Evolutionary conservation across 2,888 invertebrate genomes (phyloP), one percentile per base, ranked within the genome.

Genomic region (Tortrix viridana): DNA sequence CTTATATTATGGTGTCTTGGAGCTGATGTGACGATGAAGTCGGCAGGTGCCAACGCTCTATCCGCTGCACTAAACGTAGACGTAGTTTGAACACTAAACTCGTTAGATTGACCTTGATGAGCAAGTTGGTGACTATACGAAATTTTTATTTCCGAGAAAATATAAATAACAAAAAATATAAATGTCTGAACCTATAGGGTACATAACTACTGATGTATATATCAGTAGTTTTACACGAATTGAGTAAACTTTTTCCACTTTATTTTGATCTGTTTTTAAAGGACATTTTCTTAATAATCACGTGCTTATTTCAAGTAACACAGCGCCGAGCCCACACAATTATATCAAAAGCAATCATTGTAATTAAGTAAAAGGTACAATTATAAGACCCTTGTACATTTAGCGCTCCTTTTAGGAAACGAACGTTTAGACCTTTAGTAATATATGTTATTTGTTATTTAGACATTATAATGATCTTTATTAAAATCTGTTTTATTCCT

Each of bases 321-420:
- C 41, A 23, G 23, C 23, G 23, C 14, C 38, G 14, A 44, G 23
- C 47, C 16, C 20, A 18, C 22, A 19, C 20, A 20, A 55, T 49
- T 32, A 19, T 43, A 23, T 26, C 16, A 18, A 61, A 61, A 61
- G 60, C 57, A 57, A 52, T 46, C 46, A 38, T 46, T 26, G 46
- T 62, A 57, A 62, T 57, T 62, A 56, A n/a, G n/a, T n/a, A n/a
- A 62, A 62, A 50, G 46, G 56, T 37, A 47, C 50, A 18, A 52
- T 57, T 62, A 57, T 57, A 52, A 52, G 50, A 46, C 38, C 22
- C 41, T 43, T 55, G 46, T 54, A 61, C 46, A 62, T 57, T 56
- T 52, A 41, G 38, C 22, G 22, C 23, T 49, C 55, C 37, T 37
- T 62, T 57, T 23, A 50, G 55, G 46, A 38, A 56, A 52, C 56